A percentile compares a stretch with the other conserved stretches of the same genome.
Evolutionary conservation across 2,797 vertebrate species (phyloP).

Genomic region (Hirundo rustica): DNA sequence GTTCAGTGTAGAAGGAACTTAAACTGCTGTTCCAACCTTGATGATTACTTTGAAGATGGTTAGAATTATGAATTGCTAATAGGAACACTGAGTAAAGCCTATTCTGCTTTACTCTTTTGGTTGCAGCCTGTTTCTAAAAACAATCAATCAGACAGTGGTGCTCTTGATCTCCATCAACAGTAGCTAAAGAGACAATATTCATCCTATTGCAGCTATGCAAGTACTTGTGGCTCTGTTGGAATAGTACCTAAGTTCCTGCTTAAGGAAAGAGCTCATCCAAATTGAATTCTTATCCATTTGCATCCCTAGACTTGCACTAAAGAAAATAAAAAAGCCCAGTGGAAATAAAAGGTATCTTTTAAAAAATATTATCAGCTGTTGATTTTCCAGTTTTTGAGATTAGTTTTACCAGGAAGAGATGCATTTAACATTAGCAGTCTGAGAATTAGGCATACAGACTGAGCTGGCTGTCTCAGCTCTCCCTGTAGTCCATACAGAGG

Average conservation of each 20-base stretch:
- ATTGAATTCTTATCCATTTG: not conserved
- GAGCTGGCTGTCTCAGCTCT: not conserved
- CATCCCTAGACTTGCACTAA: not conserved
- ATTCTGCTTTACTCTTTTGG: not conserved
- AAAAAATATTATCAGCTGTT: not conserved
- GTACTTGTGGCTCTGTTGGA: not conserved
- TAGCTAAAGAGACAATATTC: not conserved
- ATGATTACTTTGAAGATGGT: not conserved
- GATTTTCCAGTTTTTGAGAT: not conserved
- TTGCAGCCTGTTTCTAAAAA: not conserved
- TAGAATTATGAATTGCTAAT: not conserved
- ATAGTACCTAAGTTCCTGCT: not conserved
- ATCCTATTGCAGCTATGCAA: not conserved
- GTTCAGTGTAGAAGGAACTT: not conserved
- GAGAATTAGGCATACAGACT: not conserved
- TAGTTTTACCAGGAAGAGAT: not conserved
- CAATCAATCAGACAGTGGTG: not conserved
- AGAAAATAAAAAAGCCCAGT: not conserved
- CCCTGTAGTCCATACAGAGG: not conserved
- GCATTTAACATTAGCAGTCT: not conserved
- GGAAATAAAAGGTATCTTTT: not conserved
- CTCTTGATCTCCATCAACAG: not conserved
- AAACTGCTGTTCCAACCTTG: not conserved
- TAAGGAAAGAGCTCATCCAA: not conserved
- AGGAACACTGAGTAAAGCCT: not conserved